Conservation (phyloP, 2,113 vertebrate genomes). For the Pristiophorus japonicus region DNA sequence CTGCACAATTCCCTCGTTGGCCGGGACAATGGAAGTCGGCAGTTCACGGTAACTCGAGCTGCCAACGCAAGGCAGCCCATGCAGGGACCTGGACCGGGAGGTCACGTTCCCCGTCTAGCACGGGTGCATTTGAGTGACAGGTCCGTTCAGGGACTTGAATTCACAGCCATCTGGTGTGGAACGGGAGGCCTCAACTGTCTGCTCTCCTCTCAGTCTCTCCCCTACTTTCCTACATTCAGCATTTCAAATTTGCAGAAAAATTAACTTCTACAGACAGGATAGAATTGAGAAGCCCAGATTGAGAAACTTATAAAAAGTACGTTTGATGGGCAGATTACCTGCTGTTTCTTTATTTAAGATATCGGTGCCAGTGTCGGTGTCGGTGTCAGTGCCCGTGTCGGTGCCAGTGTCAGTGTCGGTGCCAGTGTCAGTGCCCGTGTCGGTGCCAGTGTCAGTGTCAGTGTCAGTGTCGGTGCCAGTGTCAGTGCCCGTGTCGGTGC, state of each 20-base stretch:
- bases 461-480: background rate
- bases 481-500: background rate
- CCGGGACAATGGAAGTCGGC: too few species aligned
- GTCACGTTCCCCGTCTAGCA: background rate
- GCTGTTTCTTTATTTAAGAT: background rate
- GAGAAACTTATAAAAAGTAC: background rate
- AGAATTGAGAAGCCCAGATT: background rate
- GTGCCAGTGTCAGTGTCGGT: background rate
- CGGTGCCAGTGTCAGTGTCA: background rate
- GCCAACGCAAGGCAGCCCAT: background rate
- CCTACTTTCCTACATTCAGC: background rate
- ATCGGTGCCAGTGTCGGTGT: too few species aligned
- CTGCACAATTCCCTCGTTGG: background rate
- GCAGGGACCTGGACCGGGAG: background rate
- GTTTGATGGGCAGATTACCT: background rate
- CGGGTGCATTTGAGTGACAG: background rate
- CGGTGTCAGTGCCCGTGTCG: background rate
- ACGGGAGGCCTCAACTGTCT: background rate
- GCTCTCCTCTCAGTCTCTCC: background rate
- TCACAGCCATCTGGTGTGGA: constrained; percentile 6
- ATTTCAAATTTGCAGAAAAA: background rate
- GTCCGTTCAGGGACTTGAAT: background rate
- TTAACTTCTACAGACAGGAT: background rate
- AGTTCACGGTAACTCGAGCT: background rate
- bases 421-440: background rate